Percentiles rank a stretch among this genome's conserved stretches.
phyloP scores from a whole-genome alignment of 2,113 vertebrate genomes.

The Dipodomys spectabilis region DNA sequence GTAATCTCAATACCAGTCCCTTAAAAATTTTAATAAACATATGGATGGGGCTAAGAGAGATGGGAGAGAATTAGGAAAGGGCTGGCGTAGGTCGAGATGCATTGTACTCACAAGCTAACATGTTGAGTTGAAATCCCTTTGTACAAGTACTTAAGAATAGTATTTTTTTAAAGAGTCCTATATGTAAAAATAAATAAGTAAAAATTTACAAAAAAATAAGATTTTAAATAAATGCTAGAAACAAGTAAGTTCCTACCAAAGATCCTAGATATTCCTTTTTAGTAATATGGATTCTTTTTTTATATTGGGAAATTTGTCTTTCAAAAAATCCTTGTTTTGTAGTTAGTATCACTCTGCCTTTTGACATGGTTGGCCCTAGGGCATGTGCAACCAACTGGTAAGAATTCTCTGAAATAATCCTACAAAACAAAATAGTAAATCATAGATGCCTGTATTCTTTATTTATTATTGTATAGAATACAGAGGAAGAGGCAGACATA shows the following conservation, averaged over 20 bases:
- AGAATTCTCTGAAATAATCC: not conserved
- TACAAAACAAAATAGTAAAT: constrained; percentile 9
- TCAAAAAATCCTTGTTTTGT: constrained; percentile 8
- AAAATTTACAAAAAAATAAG: not conserved
- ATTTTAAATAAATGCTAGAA: constrained; percentile 52
- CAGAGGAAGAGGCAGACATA: not conserved
- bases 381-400: not conserved
- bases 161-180: no score
- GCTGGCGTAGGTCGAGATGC: no score
- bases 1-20: not conserved
- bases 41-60: no score
- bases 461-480: not conserved
- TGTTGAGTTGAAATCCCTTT: no score
- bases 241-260: constrained; percentile 22
- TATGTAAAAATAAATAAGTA: no score
- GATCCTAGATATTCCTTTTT: constrained; percentile 15
- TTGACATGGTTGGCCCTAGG: not conserved
- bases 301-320: constrained; percentile 35
- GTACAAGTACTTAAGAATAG: no score
- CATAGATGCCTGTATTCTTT: not conserved
- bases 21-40: constrained; percentile 46
- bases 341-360: constrained; percentile 5
- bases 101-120: no score
- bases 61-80: no score
- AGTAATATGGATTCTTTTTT: constrained; percentile 14